phyloP scores from a whole-genome alignment of 2,797 vertebrate species.

The Karalla daura region DNA sequence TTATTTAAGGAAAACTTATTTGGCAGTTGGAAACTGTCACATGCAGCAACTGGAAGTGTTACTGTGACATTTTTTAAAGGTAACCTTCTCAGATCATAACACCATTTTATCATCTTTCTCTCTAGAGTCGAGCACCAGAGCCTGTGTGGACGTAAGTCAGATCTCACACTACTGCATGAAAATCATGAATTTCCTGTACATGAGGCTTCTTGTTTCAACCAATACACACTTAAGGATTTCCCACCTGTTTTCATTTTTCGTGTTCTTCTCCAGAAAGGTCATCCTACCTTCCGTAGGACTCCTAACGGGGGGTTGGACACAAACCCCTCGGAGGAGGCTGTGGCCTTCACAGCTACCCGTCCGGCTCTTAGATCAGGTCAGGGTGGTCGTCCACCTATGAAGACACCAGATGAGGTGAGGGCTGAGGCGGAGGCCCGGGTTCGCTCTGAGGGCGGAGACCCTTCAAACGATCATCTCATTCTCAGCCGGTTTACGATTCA shows the following conservation, averaged over 20 bases:
- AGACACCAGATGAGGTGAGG: conserved; percentile 6
- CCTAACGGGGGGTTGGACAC: neutral
- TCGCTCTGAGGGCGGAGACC: conserved; percentile 5
- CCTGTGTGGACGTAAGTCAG: too few relatives aligned
- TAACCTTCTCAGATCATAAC: too few relatives aligned
- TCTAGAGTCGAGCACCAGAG: too few relatives aligned
- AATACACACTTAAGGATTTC: too few relatives aligned
- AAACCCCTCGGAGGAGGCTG: conserved; percentile 6
- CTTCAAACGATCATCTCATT: neutral
- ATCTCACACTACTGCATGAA: too few relatives aligned
- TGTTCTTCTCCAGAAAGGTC: conserved; percentile 3
- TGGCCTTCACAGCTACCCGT: accelerated
- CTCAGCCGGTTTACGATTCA: neutral
- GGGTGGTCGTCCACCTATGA: neutral
- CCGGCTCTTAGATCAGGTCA: accelerated
- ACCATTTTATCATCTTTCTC: too few relatives aligned
- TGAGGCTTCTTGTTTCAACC: too few relatives aligned
- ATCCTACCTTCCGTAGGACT: neutral
- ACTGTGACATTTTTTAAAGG: too few relatives aligned
- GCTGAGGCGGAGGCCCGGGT: neutral
- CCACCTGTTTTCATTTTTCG: neutral
- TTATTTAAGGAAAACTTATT: too few relatives aligned
- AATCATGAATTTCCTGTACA: too few relatives aligned
- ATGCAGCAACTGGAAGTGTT: too few relatives aligned
- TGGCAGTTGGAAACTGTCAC: too few relatives aligned